Base-by-base conservation (phyloP, 2,113 vertebrate genomes). In the Gobiocypris rarus region DNA sequence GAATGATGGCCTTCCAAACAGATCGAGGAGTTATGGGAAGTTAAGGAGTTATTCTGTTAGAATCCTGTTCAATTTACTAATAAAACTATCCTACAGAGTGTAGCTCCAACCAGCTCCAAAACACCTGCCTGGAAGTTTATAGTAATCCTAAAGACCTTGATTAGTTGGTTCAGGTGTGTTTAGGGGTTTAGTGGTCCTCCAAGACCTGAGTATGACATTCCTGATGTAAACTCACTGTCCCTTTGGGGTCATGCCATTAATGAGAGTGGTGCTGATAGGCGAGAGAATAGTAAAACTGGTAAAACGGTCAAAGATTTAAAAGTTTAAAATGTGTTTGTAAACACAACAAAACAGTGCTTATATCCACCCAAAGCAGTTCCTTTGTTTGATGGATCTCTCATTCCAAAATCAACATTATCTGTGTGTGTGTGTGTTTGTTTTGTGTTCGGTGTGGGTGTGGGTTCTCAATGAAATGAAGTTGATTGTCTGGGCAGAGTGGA, bases 381-480 rank as follows among this genome's bases (percentile, higher is more conserved):
- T 54, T 34, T 75, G 28, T 58, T 76, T 22, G 52, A 56, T n/a
- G 75, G 19, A 38, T 58, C 50, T 38, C 34, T 48, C 26, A 19
- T 73, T 74, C 48, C 22, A 41, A 82, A 41, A 54, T 79, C 75
- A 82, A 70, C 56, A 41, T 54, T 22, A 54, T 58, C 10, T 38
- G 34, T n/a, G 17, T 54, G 50, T 50, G 14, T 56, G 50, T 38
- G 31, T 28, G 38, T 84, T 56, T 82, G 73, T 70, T 22, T 82
- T n/a, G 43, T 31, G 50, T 78, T 54, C n/a, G 52, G n/a, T n/a
- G n/a, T n/a, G n/a, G 26, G n/a, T 84, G 76, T 80, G 75, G 56
- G 38, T 50, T 78, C 3, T 17, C 19, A 77, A 38, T 24, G 6
- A 41, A 38, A 70, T 41, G 4, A 77, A 45, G 11, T 45, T 45